These are phyloP conservation scores for Nanorana parkeri DNA, from an alignment of 2,113 vertebrate species.

Conservation along the genomic window DNA sequence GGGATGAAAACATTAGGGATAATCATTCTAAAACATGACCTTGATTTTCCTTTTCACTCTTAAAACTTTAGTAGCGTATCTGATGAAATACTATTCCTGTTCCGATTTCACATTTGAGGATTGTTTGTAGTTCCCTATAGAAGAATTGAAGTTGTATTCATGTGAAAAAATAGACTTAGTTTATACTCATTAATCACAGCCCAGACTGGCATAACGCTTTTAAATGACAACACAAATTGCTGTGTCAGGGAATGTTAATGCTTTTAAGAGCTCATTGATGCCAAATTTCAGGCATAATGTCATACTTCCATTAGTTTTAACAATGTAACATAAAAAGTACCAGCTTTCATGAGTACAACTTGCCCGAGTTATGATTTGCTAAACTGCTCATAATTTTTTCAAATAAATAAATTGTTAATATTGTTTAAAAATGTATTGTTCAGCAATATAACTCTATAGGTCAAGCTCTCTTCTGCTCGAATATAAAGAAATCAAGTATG, in stretches of 20 bases:
- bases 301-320: not conserved
- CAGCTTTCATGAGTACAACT: not conserved
- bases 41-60: not conserved
- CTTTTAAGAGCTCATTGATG: constrained; percentile 49
- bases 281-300: constrained; percentile 57
- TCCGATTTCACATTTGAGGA: not conserved
- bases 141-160: constrained; percentile 65
- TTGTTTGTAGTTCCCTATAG: constrained; percentile 54
- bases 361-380: not conserved
- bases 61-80: not conserved
- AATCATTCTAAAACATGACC: not conserved
- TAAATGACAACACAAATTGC: constrained; percentile 55
- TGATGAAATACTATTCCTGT: not conserved
- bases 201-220: constrained; percentile 63
- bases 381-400: not conserved
- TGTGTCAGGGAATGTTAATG: constrained; percentile 60
- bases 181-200: constrained; percentile 68
- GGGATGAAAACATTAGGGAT: not conserved
- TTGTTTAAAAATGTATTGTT: not conserved
- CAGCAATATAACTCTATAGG: too few relatives aligned
- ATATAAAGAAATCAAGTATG: too few relatives aligned
- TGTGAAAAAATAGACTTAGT: constrained; percentile 61
- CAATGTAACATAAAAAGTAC: constrained; percentile 6
- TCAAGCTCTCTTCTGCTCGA: too few relatives aligned
- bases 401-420: not conserved